phyloP scores from a whole-genome alignment of 2,888 invertebrate species.

The Lasioglossum leucozonium region DNA sequence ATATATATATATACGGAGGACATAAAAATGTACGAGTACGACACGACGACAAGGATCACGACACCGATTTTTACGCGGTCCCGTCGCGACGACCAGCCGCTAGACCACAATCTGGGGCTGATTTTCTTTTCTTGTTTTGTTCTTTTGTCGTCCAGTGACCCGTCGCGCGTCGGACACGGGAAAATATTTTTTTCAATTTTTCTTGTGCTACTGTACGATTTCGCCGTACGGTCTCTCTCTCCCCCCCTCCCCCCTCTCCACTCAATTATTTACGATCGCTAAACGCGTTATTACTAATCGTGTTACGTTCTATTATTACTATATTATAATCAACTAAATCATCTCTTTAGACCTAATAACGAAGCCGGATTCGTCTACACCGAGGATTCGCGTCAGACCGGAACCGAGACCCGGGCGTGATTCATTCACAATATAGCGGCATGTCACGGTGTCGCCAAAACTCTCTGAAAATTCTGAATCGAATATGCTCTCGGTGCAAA shows the following conservation, averaged over 20 bases:
- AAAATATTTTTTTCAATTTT: slow-evolving; percentile 43
- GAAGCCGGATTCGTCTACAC: slow-evolving; percentile 47
- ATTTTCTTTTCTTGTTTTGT: slow-evolving; percentile 1
- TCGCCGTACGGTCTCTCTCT: slow-evolving; percentile 19
- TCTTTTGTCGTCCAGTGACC: slow-evolving; percentile 26
- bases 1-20: slow-evolving; percentile 49
- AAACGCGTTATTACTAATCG: slow-evolving; percentile 40
- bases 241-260: too few species aligned
- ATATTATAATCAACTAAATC: slow-evolving; percentile 47
- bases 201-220: slow-evolving; percentile 36
- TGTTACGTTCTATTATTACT: slow-evolving; percentile 49
- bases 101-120: slow-evolving; percentile 48
- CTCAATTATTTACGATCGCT: slow-evolving; percentile 35
- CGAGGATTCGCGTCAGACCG: slow-evolving; percentile 38
- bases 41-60: slow-evolving; percentile 73
- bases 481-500: slow-evolving; percentile 55
- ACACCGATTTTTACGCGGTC: slow-evolving; percentile 67
- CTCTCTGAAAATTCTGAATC: slow-evolving; percentile 26
- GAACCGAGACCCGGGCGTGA: slow-evolving; percentile 9
- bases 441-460: neutral
- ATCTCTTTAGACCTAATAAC: slow-evolving; percentile 49
- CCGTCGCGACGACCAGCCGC: slow-evolving; percentile 25
- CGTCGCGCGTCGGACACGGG: slow-evolving; percentile 12
- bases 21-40: slow-evolving; percentile 67
- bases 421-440: slow-evolving; percentile 16